Conservation (phyloP, 30 jellyfish, hydroid and myxozoan species). For the Hydractinia symbiolongicarpus region DNA sequence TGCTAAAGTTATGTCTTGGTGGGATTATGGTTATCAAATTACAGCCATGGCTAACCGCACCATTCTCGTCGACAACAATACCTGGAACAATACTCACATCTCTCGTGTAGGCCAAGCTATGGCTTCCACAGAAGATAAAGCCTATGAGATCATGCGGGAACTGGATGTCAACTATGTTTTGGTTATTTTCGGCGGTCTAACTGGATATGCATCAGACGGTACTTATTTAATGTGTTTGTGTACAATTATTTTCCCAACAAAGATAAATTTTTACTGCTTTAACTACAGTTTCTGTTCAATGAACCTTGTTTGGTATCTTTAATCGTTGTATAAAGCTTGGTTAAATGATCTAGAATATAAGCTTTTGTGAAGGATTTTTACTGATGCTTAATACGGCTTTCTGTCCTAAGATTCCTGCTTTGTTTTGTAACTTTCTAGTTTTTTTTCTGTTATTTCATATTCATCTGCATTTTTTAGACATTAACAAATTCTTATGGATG, state of each 20-base stretch:
- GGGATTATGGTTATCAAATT: slow-evolving; percentile 98
- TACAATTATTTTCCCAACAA: too few relatives aligned
- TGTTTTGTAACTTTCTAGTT: too few relatives aligned
- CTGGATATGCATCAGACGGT: slow-evolving; percentile 99
- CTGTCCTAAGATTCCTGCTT: background rate
- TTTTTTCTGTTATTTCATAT: slow-evolving; percentile 5
- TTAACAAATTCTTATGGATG: slow-evolving; percentile 96
- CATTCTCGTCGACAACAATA: slow-evolving; percentile 87
- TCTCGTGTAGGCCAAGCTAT: slow-evolving; percentile 99
- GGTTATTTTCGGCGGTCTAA: slow-evolving; percentile 96
- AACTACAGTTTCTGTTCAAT: too few relatives aligned
- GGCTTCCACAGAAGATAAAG: slow-evolving; percentile 97
- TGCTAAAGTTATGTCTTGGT: slow-evolving; percentile 99
- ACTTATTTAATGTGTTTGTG: background rate
- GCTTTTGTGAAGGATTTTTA: too few relatives aligned
- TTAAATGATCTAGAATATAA: too few relatives aligned
- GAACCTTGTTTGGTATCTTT: too few relatives aligned
- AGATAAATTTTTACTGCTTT: too few relatives aligned
- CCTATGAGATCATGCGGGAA: slow-evolving; percentile 94
- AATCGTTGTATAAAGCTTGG: too few relatives aligned
- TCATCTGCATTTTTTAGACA: slow-evolving; percentile 28
- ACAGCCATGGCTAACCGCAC: slow-evolving; percentile 99
- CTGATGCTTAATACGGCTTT: background rate
- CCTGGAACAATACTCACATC: slow-evolving; percentile 96
- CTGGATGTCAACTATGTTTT: slow-evolving; percentile 93